A percentile compares a stretch with the other conserved stretches of the same genome.
phyloP scores from a whole-genome alignment of 2,888 invertebrate genomes.

The Smittia sp. region DNA sequence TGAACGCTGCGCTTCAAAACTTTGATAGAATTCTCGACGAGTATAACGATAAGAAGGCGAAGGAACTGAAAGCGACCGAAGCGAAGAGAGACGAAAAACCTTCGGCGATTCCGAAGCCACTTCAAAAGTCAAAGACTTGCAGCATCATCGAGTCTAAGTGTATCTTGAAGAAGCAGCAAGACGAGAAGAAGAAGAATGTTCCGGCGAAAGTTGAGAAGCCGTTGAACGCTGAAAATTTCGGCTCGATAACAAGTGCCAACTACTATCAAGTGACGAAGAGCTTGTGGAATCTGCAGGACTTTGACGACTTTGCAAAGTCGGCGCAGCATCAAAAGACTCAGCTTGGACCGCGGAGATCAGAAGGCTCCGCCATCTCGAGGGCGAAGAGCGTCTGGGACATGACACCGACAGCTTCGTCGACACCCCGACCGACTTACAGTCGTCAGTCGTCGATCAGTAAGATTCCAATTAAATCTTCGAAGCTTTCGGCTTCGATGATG shows the following conservation, averaged over 20 bases:
- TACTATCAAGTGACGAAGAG: slow-evolving; percentile 59
- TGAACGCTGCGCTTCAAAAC: slow-evolving; percentile 56
- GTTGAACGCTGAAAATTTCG: slow-evolving; percentile 47
- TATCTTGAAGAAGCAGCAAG: slow-evolving; percentile 61
- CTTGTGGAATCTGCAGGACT: slow-evolving; percentile 60
- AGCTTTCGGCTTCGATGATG: slow-evolving; percentile 36
- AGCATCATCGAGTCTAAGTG: slow-evolving; percentile 68
- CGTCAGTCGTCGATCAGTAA: slow-evolving; percentile 59
- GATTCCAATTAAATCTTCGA: slow-evolving; percentile 57
- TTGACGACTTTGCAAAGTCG: slow-evolving; percentile 58
- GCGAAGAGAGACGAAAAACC: slow-evolving; percentile 36
- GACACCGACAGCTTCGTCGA: slow-evolving; percentile 45
- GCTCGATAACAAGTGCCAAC: slow-evolving; percentile 52
- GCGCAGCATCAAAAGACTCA: slow-evolving; percentile 52
- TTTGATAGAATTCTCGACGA: slow-evolving; percentile 58
- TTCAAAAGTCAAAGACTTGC: slow-evolving; percentile 69
- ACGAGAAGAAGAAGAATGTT: slow-evolving; percentile 46
- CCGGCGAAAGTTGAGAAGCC: slow-evolving; percentile 25
- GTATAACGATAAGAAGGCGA: slow-evolving; percentile 46
- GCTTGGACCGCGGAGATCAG: slow-evolving; percentile 44
- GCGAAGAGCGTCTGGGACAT: slow-evolving; percentile 60
- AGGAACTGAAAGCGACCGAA: slow-evolving; percentile 38
- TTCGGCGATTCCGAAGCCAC: slow-evolving; percentile 44
- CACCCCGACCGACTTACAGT: slow-evolving; percentile 49
- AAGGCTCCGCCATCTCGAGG: slow-evolving; percentile 51